phyloP scores from a whole-genome alignment of 2,888 invertebrate genomes.

The Icerya purchasi region DNA sequence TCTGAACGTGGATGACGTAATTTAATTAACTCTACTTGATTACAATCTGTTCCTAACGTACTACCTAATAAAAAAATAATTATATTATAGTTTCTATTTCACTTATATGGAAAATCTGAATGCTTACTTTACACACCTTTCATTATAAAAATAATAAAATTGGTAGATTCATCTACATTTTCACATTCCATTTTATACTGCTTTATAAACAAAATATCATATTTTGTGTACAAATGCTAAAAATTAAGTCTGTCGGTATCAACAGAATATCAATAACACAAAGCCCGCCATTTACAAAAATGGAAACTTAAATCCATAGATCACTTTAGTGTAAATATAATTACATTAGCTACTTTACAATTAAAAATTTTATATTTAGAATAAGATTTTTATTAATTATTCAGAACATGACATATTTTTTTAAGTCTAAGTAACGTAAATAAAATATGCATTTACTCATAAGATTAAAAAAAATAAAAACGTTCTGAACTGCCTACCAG shows the following conservation, averaged over 20 bases:
- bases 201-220: neutral
- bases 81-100: neutral
- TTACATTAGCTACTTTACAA: too few relatives aligned
- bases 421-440: too few relatives aligned
- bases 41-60: neutral
- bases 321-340: too few relatives aligned
- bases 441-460: too few relatives aligned
- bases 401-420: too few relatives aligned
- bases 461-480: too few relatives aligned
- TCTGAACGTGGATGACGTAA: conserved; percentile 5
- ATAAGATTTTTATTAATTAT: too few relatives aligned
- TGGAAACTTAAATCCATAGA: neutral
- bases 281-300: conserved; percentile 1
- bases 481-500: too few relatives aligned
- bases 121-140: neutral
- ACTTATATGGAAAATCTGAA: neutral
- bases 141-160: neutral
- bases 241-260: neutral
- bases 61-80: neutral
- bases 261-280: conserved; percentile 1
- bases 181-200: neutral
- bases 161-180: neutral
- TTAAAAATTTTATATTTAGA: too few relatives aligned
- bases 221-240: neutral
- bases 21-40: conserved; percentile 4